Percentiles rank a stretch among this genome's conserved stretches.
phyloP scores from a whole-genome alignment of 2,888 invertebrate species.

The Thymelicus acteon region DNA sequence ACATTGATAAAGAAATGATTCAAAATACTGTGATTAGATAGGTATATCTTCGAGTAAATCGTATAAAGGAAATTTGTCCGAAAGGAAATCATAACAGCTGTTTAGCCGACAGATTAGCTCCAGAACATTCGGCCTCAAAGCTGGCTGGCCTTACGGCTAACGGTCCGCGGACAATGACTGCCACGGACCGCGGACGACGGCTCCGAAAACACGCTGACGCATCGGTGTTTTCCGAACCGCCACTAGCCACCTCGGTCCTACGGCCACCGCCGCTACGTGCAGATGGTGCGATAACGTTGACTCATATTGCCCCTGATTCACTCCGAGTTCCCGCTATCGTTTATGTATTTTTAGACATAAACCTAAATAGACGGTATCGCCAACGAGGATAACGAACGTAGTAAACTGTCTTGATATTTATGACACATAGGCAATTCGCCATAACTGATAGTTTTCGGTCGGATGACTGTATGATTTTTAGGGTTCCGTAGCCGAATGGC shows the following conservation, averaged over 20 bases:
- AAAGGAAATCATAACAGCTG: slow-evolving; percentile 16
- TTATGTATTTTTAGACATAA: slow-evolving; percentile 52
- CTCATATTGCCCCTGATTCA: slow-evolving; percentile 61
- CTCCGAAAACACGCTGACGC: slow-evolving; percentile 73
- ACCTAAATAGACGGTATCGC: slow-evolving; percentile 6
- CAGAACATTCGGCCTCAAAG: slow-evolving; percentile 14
- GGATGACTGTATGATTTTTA: neutral
- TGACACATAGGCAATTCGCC: neutral
- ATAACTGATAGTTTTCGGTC: slow-evolving; percentile 8
- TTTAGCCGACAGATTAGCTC: slow-evolving; percentile 1
- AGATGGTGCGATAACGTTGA: slow-evolving; percentile 65
- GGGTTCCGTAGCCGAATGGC: too few relatives aligned
- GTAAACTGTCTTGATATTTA: neutral
- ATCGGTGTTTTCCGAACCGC: slow-evolving; percentile 61
- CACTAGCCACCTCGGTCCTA: slow-evolving; percentile 45
- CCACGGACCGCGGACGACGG: slow-evolving; percentile 55
- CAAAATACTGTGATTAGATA: too few relatives aligned
- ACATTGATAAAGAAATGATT: too few relatives aligned
- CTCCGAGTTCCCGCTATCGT: slow-evolving; percentile 64
- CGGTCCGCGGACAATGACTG: slow-evolving; percentile 78
- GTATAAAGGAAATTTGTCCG: neutral
- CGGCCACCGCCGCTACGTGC: slow-evolving; percentile 63
- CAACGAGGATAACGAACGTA: slow-evolving; percentile 13
- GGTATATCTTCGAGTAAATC: too few relatives aligned
- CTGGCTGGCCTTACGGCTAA: slow-evolving; percentile 56